These are phyloP conservation scores for Drosophila hydei DNA, from an alignment of 1,140 invertebrate species.

Conservation along the genomic window DNA sequence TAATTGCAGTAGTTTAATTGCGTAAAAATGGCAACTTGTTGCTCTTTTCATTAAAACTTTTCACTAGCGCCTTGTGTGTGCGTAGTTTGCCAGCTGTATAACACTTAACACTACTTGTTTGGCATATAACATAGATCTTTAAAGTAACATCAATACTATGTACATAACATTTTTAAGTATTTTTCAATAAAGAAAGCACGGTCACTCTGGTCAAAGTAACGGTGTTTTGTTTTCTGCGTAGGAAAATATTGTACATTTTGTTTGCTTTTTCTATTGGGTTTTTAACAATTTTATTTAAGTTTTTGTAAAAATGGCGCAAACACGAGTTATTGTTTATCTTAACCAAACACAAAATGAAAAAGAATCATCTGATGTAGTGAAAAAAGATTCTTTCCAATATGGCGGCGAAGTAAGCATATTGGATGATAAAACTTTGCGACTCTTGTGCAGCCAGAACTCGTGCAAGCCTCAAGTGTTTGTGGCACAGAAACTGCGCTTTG, in stretches of 20 bases:
- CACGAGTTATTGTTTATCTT: slow-evolving; percentile 40
- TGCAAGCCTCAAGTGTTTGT: slow-evolving; percentile 40
- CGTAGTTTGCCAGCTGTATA: slow-evolving; percentile 15
- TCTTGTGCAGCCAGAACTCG: slow-evolving; percentile 40
- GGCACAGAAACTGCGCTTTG: slow-evolving; percentile 48
- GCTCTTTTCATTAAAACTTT: slow-evolving; percentile 48
- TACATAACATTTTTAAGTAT: background rate
- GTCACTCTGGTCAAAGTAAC: background rate
- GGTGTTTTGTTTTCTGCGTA: background rate
- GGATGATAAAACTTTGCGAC: slow-evolving; percentile 39
- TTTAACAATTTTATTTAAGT: background rate
- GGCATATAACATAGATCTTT: background rate
- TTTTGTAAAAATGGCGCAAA: slow-evolving; percentile 27
- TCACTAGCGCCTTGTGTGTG: slow-evolving; percentile 25
- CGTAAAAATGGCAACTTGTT: slow-evolving; percentile 53
- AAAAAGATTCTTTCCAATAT: slow-evolving; percentile 19
- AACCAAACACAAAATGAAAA: background rate
- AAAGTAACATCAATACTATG: slow-evolving; percentile 3
- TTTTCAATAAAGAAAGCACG: background rate
- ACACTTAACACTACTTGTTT: slow-evolving; percentile 12
- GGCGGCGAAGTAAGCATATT: slow-evolving; percentile 47
- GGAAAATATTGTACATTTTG: background rate
- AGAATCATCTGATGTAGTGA: background rate
- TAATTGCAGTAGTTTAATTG: background rate
- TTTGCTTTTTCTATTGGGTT: background rate